Base-by-base conservation (phyloP, 2,888 invertebrate genomes). In the Leptarthrus brevirostris region DNA sequence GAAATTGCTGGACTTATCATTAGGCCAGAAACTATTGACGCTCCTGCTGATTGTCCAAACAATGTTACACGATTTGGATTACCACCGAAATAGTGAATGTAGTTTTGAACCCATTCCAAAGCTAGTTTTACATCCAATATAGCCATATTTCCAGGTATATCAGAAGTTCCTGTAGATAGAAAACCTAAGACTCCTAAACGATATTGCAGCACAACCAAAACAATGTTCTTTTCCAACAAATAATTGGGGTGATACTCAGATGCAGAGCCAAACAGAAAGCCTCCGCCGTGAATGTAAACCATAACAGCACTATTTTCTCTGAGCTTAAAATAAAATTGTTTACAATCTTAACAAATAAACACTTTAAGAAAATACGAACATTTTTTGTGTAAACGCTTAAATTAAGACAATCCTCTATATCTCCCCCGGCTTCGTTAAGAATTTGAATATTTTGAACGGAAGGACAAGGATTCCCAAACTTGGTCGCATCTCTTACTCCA, bases 1-100 rank as follows among this genome's bases (percentile, higher is more conserved):
- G 77, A 72, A 4, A 84, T 83, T 22, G 81, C 78, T 8, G 87
- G 87, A 78, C 86, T 87, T 12, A 86, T 75, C 44, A 86, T 73
- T 71, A 88, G 79, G 1, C 85, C 80, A 3, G 86, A 85, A 0
- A 86, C 84, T 0, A 88, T 84, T 3, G 81, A 84, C 0, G 84
- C 85, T 6, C 88, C 88, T 1, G 88, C 87, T 75, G 88, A 88
- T 78, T 89, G 87, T 0, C 88, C 87, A 74, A 87, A 85, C 44
- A 88, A 81, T 1, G 88, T 88, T 1, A 89, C 85, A 52, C 80
- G 79, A 0, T 79, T 75, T 5, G 86, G 83, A 80, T 88, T 85
- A 2, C 89, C 89, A 14, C 88, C 87, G 76, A 89, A 89, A 10
- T 78, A 69, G 8, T 78, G 76, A 20, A 88, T 87, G 77, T 88